Base-by-base conservation (phyloP, 1,140 invertebrate species). In the Anastrepha ludens region DNA sequence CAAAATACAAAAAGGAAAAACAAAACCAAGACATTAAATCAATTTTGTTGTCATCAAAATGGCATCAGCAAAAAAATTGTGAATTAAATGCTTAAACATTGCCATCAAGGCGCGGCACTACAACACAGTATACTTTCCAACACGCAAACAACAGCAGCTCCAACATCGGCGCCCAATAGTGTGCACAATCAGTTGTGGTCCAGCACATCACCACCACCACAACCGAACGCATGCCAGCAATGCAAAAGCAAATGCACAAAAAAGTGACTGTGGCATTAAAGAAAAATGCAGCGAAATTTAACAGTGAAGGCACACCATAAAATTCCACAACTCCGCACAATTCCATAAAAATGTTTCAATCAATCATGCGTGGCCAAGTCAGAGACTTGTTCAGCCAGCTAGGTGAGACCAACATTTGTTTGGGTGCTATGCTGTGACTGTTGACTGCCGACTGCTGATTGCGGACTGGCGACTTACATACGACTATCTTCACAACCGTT, bases 21-120 rank as follows among this genome's bases (percentile, higher is more conserved):
- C 67, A 70, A 70, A 70, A 44, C 50, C 47, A 47, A 70, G 41
- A 29, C 74, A 81, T 81, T 81, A 81, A 81, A 81, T 81, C 74
- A 81, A 81, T 81, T 81, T 81, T 81, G 74, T 81, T 81, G 74
- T 81, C 74, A 81, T 81, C 74, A 81, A 81, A 81, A 81, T 81
- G 74, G 74, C 74, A 81, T 81, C 47, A 81, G 20, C 44, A 55
- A 55, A 81, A 81, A 41, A 81, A 55, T 81, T 81, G 74, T 81
- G 74, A 81, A 81, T 81, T 81, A 81, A 81, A 81, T 81, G 74
- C 74, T 81, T 55, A 55, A 81, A 81, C 17, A 47, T 81, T 81
- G 74, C 74, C 74, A 17, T 58, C 50, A 20, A 81, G 74, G 74
- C 47, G 74, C 74, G 74, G 74, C 74, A 50, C 74, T 20, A 81